A percentile compares a stretch with the other conserved stretches of the same genome.
These are phyloP conservation scores for Peromyscus attwateri DNA, from an alignment of 2,797 vertebrate genomes.

Conservation along the genomic window DNA sequence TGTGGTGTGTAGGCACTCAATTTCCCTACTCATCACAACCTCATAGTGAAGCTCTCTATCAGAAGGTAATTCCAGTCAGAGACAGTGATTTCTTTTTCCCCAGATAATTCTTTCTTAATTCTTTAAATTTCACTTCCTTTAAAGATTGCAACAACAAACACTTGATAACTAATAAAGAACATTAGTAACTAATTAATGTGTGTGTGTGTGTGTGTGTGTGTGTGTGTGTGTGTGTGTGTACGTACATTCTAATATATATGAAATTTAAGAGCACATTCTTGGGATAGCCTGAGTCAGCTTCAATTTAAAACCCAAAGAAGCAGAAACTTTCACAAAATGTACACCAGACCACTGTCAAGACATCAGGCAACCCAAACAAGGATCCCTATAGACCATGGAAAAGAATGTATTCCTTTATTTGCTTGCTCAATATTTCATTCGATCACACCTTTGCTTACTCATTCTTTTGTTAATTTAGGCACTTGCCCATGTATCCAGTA, in stretches of 20 bases:
- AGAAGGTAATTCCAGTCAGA: conserved; percentile 65
- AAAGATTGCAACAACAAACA: conserved; percentile 27
- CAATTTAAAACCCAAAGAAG: conserved; percentile 18
- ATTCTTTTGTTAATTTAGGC: not conserved
- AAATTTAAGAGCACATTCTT: conserved; percentile 2
- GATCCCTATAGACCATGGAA: not conserved
- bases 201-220: not conserved
- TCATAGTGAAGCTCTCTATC: conserved; percentile 17
- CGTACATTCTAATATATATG: not conserved
- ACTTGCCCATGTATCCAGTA: not conserved
- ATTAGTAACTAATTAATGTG: conserved; percentile 76
- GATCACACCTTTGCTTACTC: not conserved
- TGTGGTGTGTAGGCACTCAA: no score
- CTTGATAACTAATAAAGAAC: conserved; percentile 74
- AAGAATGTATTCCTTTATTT: not conserved
- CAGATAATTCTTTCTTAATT: conserved; percentile 74
- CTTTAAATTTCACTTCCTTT: conserved; percentile 71
- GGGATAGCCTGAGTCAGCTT: not conserved
- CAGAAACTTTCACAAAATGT: conserved; percentile 13
- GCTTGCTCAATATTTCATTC: not conserved
- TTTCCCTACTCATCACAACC: not conserved
- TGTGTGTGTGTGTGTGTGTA: not conserved
- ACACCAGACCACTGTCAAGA: not conserved
- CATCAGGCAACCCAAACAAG: not conserved
- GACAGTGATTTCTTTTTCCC: conserved; percentile 55